Percentiles rank a stretch among this genome's conserved stretches.
Evolutionary conservation across 64 coral and sea anemone species (phyloP).

Genomic region (Stichodactyla helianthus): DNA sequence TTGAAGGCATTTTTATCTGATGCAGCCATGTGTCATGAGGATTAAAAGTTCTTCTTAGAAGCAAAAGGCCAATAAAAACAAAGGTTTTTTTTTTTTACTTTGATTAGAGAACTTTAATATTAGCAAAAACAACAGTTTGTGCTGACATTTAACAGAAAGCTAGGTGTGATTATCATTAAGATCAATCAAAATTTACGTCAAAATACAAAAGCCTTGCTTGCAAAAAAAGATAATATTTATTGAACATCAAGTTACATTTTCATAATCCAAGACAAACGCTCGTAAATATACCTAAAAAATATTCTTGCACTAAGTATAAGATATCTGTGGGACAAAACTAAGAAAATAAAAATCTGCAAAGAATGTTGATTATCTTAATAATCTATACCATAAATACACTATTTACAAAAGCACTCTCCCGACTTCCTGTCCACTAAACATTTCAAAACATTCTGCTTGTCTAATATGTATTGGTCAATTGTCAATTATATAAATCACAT

Average conservation of each 20-base stretch:
- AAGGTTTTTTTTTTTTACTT: neutral
- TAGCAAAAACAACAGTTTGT: too few species aligned
- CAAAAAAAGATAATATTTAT: neutral
- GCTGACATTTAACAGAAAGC: neutral
- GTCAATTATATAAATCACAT: neutral
- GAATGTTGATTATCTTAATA: neutral
- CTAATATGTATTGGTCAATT: neutral
- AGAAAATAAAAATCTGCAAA: neutral
- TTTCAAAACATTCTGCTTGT: neutral
- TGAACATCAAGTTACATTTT: conserved; percentile 6
- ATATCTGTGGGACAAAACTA: neutral
- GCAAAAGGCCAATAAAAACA: neutral
- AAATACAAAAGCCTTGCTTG: neutral
- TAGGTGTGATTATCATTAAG: neutral
- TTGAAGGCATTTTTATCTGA: neutral
- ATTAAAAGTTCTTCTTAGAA: neutral
- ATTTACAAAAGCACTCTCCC: neutral
- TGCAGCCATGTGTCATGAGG: neutral
- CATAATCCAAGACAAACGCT: neutral
- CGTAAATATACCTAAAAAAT: neutral
- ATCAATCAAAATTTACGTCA: neutral
- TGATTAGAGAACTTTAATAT: neutral
- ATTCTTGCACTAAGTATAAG: too few species aligned
- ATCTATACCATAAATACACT: neutral
- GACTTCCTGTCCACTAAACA: neutral